phyloP scores from a whole-genome alignment of 2,888 invertebrate genomes.

The Pachliopta kotzebuea region DNA sequence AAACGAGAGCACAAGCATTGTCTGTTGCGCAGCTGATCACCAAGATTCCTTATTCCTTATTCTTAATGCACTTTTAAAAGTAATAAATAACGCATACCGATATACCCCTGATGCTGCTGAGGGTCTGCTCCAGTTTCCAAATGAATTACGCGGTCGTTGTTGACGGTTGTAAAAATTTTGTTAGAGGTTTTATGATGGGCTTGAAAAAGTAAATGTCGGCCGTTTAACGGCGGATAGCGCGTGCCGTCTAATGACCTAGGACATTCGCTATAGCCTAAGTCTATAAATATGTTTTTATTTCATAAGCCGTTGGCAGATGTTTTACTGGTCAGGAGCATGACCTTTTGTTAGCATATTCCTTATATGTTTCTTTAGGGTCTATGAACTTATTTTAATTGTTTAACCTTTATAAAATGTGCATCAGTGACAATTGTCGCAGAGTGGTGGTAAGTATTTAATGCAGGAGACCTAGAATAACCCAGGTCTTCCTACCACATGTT shows the following conservation, averaged over 20 bases:
- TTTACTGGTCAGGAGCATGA: slow-evolving; percentile 34
- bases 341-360: not conserved
- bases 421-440: too few species aligned
- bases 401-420: too few species aligned
- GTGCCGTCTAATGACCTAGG: slow-evolving; percentile 18
- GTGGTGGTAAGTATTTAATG: too few species aligned
- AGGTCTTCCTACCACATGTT: too few species aligned
- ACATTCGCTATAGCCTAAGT: slow-evolving; percentile 6
- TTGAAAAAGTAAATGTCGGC: slow-evolving; percentile 11
- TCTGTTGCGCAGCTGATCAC: slow-evolving; percentile 64
- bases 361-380: too few species aligned
- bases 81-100: slow-evolving; percentile 51
- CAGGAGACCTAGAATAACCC: too few species aligned
- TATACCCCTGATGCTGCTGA: slow-evolving; percentile 48
- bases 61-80: slow-evolving; percentile 48
- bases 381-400: too few species aligned
- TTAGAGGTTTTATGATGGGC: not conserved
- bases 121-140: slow-evolving; percentile 44
- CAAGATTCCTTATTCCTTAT: slow-evolving; percentile 48
- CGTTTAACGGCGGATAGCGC: slow-evolving; percentile 9
- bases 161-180: slow-evolving; percentile 8
- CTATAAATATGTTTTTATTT: slow-evolving; percentile 31
- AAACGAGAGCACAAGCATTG: slow-evolving; percentile 63
- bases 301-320: slow-evolving; percentile 54
- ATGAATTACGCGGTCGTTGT: slow-evolving; percentile 35